phyloP scores from a whole-genome alignment of 2,113 vertebrate species.

The Odobenus rosmarus region DNA sequence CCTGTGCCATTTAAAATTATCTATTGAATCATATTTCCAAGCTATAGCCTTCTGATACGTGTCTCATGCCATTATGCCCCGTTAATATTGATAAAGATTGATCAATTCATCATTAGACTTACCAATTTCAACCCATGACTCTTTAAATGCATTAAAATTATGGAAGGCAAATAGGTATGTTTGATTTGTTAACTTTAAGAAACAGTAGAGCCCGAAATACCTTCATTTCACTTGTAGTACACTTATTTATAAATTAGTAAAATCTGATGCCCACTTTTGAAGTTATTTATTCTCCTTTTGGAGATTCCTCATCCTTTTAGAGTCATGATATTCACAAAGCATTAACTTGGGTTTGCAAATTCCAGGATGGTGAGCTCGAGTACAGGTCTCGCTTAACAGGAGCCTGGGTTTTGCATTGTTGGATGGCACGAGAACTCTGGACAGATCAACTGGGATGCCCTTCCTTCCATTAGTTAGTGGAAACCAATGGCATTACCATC shows the following conservation, averaged over 20 bases:
- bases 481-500: conserved; percentile 23
- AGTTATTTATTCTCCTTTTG: neutral
- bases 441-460: neutral
- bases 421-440: neutral
- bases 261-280: neutral
- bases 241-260: neutral
- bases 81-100: neutral
- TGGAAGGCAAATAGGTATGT: neutral
- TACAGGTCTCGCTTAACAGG: neutral
- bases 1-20: neutral
- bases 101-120: neutral
- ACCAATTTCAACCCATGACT: conserved; percentile 5
- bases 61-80: neutral
- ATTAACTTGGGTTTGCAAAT: neutral
- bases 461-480: neutral
- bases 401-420: neutral
- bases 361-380: neutral
- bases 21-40: neutral
- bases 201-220: neutral
- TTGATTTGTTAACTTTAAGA: conserved; percentile 6
- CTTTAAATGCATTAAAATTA: neutral
- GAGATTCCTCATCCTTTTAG: neutral
- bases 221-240: neutral
- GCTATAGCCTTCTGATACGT: neutral
- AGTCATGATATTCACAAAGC: neutral